Evolutionary conservation across 2,797 vertebrate genomes (phyloP), one percentile per base, ranked within the genome.

Genomic region (Heliangelus exortis): DNA sequence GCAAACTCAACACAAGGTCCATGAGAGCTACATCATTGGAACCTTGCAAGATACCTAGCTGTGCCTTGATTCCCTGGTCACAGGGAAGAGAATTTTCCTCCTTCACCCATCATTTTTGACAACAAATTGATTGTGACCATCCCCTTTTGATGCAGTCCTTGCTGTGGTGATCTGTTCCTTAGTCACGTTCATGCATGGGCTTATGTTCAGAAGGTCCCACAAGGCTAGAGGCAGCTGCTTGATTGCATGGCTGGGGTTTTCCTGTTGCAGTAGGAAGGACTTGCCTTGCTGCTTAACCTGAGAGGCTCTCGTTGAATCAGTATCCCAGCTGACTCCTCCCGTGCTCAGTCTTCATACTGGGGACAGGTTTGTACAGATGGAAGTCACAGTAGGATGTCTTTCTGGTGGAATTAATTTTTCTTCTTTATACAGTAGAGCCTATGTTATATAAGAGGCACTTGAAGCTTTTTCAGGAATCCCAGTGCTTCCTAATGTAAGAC

Each of bases 331-430:
- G n/a, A 51, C 41, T 59, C 34, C 66, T 78, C 22, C 29, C 16
- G 13, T 73, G 43, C 28, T 29, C 26, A 3, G 34, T 51, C 18
- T 69, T 29, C 1, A 0, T 31, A 3, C 26, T 21, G 7, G 33
- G 22, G 28, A 13, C 62, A 83, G 68, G 45, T 57, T 65, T 34
- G 15, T 50, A 51, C 50, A 36, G 47, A 26, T 50, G 53, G 39
- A 61, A 59, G 50, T 47, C 65, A 41, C n/a, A 78, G 29, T 34
- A 36, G 45, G 9, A 19, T 48, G n/a, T 50, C 28, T n/a, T 78
- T 34, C 41, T 34, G 17, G 10, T 47, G 67, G 62, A 15, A 29
- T 89, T 89, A 69, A 63, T 47, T 68, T 82, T 20, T 63, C 34
- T 55, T 16, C n/a, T 51, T 57, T n/a, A 17, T 71, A 23, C 5